These are phyloP conservation scores for Heliconius nattereri DNA, from an alignment of 1,140 invertebrate genomes.

Conservation along the genomic window DNA sequence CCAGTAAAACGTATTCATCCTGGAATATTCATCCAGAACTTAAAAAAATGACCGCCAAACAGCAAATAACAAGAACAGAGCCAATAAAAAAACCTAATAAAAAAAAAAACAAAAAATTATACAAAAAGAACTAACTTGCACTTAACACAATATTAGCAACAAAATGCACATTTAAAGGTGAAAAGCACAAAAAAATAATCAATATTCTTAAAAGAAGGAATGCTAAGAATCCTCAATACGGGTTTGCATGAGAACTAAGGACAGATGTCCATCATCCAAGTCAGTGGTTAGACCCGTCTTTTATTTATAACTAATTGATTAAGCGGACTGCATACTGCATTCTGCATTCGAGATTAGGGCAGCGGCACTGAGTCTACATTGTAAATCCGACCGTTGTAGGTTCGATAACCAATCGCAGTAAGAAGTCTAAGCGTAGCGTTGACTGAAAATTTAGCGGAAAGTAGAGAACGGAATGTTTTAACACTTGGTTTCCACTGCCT, in stretches of 20 bases:
- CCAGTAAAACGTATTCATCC: no score
- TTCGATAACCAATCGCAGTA: neutral
- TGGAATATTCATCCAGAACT: no score
- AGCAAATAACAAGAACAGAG: no score
- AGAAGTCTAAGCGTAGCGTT: no score
- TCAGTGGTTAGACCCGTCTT: slow-evolving; percentile 35
- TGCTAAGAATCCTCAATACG: slow-evolving; percentile 16
- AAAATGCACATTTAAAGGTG: neutral
- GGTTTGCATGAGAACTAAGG: slow-evolving; percentile 37
- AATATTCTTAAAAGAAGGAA: neutral
- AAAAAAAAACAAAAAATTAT: no score
- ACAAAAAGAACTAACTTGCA: no score
- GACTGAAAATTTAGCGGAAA: no score
- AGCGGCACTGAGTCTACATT: no score
- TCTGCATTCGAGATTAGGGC: neutral
- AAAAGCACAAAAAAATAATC: neutral
- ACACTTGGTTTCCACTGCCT: no score
- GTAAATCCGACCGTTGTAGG: neutral
- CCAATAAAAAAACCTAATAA: no score
- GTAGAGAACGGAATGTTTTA: no score
- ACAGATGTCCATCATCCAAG: slow-evolving; percentile 45
- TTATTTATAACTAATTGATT: slow-evolving; percentile 44
- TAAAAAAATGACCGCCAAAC: no score
- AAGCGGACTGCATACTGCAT: slow-evolving; percentile 17
- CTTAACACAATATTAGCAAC: neutral